These are phyloP conservation scores for Apostichopus japonicus DNA, from an alignment of 35 echinoderm and acorn worm species.

Conservation along the genomic window DNA sequence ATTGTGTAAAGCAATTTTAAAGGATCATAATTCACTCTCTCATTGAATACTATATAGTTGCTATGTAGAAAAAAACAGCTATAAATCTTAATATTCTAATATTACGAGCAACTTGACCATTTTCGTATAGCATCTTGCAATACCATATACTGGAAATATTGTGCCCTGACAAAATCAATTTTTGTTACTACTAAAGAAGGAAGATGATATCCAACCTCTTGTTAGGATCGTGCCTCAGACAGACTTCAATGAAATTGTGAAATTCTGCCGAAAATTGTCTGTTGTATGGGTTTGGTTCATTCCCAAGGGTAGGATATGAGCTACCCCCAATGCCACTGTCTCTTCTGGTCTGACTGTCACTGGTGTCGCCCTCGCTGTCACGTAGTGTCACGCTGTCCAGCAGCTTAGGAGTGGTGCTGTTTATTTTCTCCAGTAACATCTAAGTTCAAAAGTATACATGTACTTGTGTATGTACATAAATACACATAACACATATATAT, in stretches of 20 bases:
- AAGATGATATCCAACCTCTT: slow-evolving; percentile 64
- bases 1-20: too few relatives aligned
- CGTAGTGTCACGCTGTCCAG: slow-evolving; percentile 83
- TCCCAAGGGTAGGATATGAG: slow-evolving; percentile 49
- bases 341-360: slow-evolving; percentile 10
- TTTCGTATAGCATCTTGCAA: too few relatives aligned
- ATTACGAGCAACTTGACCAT: too few relatives aligned
- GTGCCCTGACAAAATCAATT: not conserved
- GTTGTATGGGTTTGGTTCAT: slow-evolving; percentile 83
- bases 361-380: slow-evolving; percentile 41
- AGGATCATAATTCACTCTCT: too few relatives aligned
- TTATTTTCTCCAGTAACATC: slow-evolving; percentile 97
- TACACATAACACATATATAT: too few relatives aligned
- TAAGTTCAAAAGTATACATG: not conserved
- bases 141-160: not conserved
- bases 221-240: slow-evolving; percentile 81
- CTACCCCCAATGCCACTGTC: slow-evolving; percentile 74
- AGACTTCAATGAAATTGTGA: slow-evolving; percentile 94
- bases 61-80: too few relatives aligned
- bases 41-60: too few relatives aligned
- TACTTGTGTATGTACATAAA: too few relatives aligned
- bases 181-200: not conserved
- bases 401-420: slow-evolving; percentile 91
- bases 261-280: slow-evolving; percentile 91
- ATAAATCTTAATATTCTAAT: too few relatives aligned